Evolutionary conservation across 2,888 invertebrate genomes (phyloP).

Genomic region (Ditula angustiorana): DNA sequence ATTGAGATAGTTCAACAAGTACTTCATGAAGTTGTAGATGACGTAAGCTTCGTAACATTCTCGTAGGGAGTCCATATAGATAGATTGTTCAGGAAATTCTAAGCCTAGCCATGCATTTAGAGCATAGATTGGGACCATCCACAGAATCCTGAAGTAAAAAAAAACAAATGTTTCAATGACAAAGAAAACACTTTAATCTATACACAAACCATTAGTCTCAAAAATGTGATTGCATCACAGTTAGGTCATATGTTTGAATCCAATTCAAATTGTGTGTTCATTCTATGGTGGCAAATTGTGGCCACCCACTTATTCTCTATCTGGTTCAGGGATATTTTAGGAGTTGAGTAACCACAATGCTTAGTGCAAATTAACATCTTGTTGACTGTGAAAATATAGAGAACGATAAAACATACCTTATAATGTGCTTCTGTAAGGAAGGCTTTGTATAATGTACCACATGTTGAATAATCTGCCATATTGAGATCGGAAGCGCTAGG

Average conservation of each 20-base stretch:
- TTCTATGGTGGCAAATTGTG: background rate
- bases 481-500: slow-evolving; percentile 95
- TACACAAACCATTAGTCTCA: background rate
- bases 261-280: background rate
- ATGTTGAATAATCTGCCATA: slow-evolving; percentile 98
- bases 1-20: slow-evolving; percentile 95
- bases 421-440: slow-evolving; percentile 96
- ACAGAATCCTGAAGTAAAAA: slow-evolving; percentile 90
- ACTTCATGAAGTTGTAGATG: slow-evolving; percentile 99
- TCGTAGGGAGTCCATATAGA: slow-evolving; percentile 96
- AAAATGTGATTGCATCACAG: background rate
- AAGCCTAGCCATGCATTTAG: slow-evolving; percentile 97
- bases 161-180: background rate
- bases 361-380: too few relatives aligned
- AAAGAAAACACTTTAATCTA: too few relatives aligned
- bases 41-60: slow-evolving; percentile 99
- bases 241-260: background rate
- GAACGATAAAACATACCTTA: slow-evolving; percentile 88
- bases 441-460: slow-evolving; percentile 97
- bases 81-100: slow-evolving; percentile 93
- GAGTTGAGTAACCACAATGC: background rate
- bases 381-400: too few relatives aligned
- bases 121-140: slow-evolving; percentile 99
- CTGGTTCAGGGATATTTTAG: background rate
- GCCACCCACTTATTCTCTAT: background rate